Percentiles rank a stretch among this genome's conserved stretches.
These are phyloP conservation scores for Anomalospiza imberbis DNA, from an alignment of 2,797 vertebrate genomes.

Conservation along the genomic window DNA sequence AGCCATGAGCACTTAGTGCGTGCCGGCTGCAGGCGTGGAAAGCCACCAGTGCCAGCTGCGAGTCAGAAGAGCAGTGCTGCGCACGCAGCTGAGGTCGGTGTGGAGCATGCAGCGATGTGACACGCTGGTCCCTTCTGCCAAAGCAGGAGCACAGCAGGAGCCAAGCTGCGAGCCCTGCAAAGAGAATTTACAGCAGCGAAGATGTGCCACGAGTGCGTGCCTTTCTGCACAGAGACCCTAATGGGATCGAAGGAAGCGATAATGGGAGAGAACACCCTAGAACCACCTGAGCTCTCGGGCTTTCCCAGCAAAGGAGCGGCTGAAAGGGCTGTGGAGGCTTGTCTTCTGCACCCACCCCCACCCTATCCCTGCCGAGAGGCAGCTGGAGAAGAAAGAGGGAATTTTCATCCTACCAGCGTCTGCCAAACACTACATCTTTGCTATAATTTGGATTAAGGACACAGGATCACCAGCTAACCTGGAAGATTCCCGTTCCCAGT, in stretches of 20 bases:
- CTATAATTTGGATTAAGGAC: not conserved
- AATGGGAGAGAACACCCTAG: not conserved
- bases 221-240: not conserved
- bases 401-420: not conserved
- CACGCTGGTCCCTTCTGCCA: not conserved
- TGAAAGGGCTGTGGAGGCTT: not conserved
- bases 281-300: rapidly evolving
- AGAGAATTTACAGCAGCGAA: not conserved
- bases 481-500: not conserved
- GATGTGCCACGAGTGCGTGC: not conserved
- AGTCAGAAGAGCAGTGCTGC: not conserved
- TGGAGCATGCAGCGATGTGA: not conserved
- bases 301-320: not conserved
- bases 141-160: not conserved
- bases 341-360: not conserved
- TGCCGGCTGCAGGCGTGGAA: not conserved
- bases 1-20: not conserved
- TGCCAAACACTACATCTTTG: not conserved
- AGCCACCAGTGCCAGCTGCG: not conserved
- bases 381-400: not conserved
- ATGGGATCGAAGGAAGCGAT: not conserved
- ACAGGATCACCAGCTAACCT: not conserved
- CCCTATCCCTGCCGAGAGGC: not conserved
- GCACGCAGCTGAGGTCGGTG: not conserved
- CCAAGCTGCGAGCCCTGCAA: not conserved